Conservation (phyloP, 2,797 vertebrate genomes). For the Notolabrus celidotus region DNA sequence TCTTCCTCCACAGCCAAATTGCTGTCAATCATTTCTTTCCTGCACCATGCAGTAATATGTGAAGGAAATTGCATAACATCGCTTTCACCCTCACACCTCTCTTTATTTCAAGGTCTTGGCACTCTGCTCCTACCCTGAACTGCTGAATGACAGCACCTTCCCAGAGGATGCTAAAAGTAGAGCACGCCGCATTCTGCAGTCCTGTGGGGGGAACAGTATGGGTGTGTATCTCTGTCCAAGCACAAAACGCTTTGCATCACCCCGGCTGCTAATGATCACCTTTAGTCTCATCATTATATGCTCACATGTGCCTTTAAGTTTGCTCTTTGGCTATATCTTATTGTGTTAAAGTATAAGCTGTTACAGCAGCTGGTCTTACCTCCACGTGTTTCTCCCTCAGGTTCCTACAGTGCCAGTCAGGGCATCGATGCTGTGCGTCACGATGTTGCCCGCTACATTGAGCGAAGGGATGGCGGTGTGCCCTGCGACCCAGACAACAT, state of each 20-base stretch:
- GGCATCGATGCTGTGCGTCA: constrained; percentile 89
- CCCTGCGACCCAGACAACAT: constrained; percentile 86
- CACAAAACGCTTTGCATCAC: background rate
- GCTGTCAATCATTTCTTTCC: background rate
- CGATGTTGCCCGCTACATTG: constrained; percentile 89
- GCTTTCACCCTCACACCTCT: constrained; percentile 1
- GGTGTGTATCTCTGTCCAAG: constrained; percentile 79
- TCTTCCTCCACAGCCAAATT: constrained; percentile 2
- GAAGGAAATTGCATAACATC: constrained; percentile 15
- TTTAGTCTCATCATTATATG: background rate
- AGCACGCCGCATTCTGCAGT: constrained; percentile 86
- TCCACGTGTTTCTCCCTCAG: constrained; percentile 68
- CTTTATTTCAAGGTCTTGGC: constrained; percentile 86
- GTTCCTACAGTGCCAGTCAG: constrained; percentile 91
- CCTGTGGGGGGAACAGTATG: constrained; percentile 89
- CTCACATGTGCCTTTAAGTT: background rate
- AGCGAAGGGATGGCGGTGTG: constrained; percentile 89
- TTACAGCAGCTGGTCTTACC: background rate
- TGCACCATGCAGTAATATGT: background rate
- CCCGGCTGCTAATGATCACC: constrained; percentile 4
- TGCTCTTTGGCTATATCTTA: background rate
- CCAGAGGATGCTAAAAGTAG: constrained; percentile 90
- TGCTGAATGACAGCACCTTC: constrained; percentile 85
- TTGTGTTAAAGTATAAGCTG: constrained; percentile 2
- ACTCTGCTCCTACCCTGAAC: constrained; percentile 89